These are phyloP conservation scores for Colletes latitarsis DNA, from an alignment of 1,140 invertebrate species.

Conservation along the genomic window DNA sequence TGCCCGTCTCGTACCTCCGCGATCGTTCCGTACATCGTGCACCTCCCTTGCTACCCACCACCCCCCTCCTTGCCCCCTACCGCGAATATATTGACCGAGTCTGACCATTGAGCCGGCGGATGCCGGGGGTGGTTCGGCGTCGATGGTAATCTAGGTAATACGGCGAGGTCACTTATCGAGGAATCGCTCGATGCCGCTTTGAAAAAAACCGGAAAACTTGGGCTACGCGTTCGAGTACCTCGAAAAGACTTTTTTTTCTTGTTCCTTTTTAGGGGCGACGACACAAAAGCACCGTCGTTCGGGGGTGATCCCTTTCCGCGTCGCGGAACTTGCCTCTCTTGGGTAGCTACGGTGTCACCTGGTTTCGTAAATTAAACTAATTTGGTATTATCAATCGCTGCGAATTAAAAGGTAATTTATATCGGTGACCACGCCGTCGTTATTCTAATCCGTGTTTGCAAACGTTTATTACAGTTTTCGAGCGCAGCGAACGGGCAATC, in stretches of 20 bases:
- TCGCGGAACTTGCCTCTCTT: too few relatives aligned
- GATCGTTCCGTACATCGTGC: constrained; percentile 43
- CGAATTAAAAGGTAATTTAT: too few relatives aligned
- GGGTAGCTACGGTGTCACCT: too few relatives aligned
- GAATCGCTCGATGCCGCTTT: constrained; percentile 27
- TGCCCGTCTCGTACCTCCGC: constrained; percentile 12
- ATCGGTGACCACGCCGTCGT: too few relatives aligned
- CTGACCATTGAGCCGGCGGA: constrained; percentile 62
- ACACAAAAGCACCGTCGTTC: too few relatives aligned
- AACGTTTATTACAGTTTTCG: constrained; percentile 10
- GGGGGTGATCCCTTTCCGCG: too few relatives aligned
- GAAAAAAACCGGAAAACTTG: constrained; percentile 17
- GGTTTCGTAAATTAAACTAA: too few relatives aligned
- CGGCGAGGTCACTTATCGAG: constrained; percentile 61
- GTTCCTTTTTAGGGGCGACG: too few relatives aligned
- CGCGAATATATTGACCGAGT: constrained; percentile 73
- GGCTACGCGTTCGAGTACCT: background rate
- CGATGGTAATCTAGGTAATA: constrained; percentile 70
- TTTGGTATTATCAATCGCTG: too few relatives aligned
- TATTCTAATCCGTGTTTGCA: too few relatives aligned
- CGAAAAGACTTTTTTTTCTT: background rate
- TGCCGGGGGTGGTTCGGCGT: constrained; percentile 39
- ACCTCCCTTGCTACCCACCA: constrained; percentile 43
- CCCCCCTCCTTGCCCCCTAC: constrained; percentile 36
- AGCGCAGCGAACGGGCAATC: background rate